phyloP scores from a whole-genome alignment of 2,888 invertebrate genomes.

The Smittia sp. region DNA sequence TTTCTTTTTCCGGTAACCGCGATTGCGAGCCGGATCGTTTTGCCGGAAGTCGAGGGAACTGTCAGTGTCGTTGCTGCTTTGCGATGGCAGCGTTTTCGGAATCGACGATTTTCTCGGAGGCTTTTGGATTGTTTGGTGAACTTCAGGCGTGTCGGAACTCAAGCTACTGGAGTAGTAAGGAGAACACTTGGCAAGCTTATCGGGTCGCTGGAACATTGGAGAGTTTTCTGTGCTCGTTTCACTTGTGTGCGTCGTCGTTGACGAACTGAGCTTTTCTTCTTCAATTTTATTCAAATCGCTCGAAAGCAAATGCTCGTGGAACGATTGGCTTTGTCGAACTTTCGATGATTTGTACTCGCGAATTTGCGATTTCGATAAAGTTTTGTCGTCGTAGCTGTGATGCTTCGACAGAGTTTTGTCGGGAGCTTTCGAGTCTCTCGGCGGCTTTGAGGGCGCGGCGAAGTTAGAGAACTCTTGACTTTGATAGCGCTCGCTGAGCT shows the following conservation, averaged over 20 bases:
- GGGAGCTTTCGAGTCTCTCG: slow-evolving; percentile 56
- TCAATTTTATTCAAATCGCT: slow-evolving; percentile 58
- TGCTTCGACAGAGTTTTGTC: slow-evolving; percentile 62
- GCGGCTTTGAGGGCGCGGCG: slow-evolving; percentile 43
- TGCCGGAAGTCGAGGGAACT: slow-evolving; percentile 64
- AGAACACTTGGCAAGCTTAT: slow-evolving; percentile 65
- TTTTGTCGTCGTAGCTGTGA: slow-evolving; percentile 65
- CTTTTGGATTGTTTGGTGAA: slow-evolving; percentile 61
- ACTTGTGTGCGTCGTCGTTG: slow-evolving; percentile 56
- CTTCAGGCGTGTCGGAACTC: slow-evolving; percentile 71
- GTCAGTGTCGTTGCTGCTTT: slow-evolving; percentile 72
- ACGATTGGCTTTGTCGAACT: slow-evolving; percentile 63
- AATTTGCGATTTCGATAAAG: slow-evolving; percentile 62
- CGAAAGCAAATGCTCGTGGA: slow-evolving; percentile 62
- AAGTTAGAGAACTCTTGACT: slow-evolving; percentile 62
- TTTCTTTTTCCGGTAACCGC: slow-evolving; percentile 66
- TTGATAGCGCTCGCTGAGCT: slow-evolving; percentile 63
- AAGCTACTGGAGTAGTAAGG: slow-evolving; percentile 74
- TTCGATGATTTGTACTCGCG: slow-evolving; percentile 62
- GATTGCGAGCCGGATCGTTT: slow-evolving; percentile 62
- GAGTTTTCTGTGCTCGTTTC: slow-evolving; percentile 53
- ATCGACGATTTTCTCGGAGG: slow-evolving; percentile 65
- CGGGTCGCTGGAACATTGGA: slow-evolving; percentile 51
- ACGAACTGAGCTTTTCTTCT: slow-evolving; percentile 55
- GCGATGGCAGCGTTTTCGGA: slow-evolving; percentile 63